These are phyloP conservation scores for Actinia equina DNA, from an alignment of 64 coral and sea anemone genomes.

Conservation along the genomic window DNA sequence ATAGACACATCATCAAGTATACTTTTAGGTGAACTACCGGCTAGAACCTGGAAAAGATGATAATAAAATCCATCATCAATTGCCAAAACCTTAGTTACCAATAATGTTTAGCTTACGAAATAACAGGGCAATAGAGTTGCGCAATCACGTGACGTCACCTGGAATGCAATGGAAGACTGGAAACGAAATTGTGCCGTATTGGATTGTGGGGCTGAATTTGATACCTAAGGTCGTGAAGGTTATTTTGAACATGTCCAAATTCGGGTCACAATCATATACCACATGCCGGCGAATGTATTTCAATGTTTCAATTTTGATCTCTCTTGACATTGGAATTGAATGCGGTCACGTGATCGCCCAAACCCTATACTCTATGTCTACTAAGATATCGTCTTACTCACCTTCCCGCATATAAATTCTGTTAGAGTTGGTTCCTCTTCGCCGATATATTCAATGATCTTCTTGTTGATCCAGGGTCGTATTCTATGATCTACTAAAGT, in stretches of 20 bases:
- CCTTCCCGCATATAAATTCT: constrained; percentile 99
- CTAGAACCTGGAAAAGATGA: constrained; percentile 66
- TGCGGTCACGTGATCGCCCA: neutral
- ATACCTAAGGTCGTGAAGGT: too few relatives aligned
- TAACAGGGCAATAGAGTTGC: too few relatives aligned
- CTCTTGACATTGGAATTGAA: neutral
- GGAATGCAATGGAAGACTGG: too few relatives aligned
- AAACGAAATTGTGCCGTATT: too few relatives aligned
- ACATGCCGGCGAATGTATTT: too few relatives aligned
- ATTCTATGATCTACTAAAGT: constrained; percentile 98
- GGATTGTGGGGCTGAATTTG: neutral
- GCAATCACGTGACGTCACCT: neutral
- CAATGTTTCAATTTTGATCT: neutral
- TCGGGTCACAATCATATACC: too few relatives aligned
- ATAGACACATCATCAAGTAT: constrained; percentile 99
- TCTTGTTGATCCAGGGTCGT: constrained; percentile 99
- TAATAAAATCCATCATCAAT: neutral
- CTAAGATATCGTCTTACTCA: constrained; percentile 1
- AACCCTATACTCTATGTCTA: neutral
- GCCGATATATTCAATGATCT: constrained; percentile 98
- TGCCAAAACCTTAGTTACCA: neutral
- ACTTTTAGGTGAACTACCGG: constrained; percentile 87
- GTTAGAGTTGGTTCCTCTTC: constrained; percentile 93
- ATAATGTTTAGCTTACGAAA: too few relatives aligned
- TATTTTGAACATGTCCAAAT: too few relatives aligned